Percentiles rank a stretch among this genome's conserved stretches.
These are phyloP conservation scores for Melanargia galathea DNA, from an alignment of 2,888 invertebrate species.

Conservation along the genomic window DNA sequence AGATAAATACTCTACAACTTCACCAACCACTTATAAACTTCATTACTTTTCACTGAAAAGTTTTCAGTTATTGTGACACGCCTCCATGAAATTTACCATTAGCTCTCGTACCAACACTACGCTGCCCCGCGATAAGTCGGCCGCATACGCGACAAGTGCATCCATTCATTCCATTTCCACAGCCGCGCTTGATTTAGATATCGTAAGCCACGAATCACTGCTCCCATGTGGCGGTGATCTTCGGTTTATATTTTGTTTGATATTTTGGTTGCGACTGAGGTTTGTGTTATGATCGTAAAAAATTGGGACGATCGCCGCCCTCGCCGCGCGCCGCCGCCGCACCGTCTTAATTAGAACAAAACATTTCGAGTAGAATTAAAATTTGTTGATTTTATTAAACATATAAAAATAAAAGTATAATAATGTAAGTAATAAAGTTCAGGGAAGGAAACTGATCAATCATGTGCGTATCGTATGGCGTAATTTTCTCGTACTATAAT, in stretches of 20 bases:
- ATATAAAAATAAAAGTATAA: too few species aligned
- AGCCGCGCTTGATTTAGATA: slow-evolving; percentile 48
- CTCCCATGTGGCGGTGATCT: slow-evolving; percentile 34
- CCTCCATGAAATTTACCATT: not conserved
- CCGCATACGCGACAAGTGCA: slow-evolving; percentile 62
- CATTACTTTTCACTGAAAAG: too few species aligned
- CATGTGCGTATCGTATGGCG: too few species aligned
- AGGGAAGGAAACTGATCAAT: not conserved
- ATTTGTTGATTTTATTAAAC: too few species aligned
- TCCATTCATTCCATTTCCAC: slow-evolving; percentile 60
- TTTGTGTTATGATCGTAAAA: slow-evolving; percentile 16
- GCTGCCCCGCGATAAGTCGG: slow-evolving; percentile 47
- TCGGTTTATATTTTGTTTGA: slow-evolving; percentile 21
- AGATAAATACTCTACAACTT: too few species aligned
- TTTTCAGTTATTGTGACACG: not conserved
- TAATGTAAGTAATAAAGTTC: not conserved
- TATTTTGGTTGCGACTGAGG: slow-evolving; percentile 27
- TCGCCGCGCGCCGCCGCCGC: not conserved
- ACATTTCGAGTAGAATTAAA: not conserved
- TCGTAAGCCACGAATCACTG: slow-evolving; percentile 41
- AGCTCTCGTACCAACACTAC: slow-evolving; percentile 22
- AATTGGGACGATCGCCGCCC: not conserved
- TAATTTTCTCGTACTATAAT: too few species aligned
- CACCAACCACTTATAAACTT: too few species aligned
- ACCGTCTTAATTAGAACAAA: not conserved